Percentiles rank a stretch among this genome's conserved stretches.
phyloP scores from a whole-genome alignment of 1,140 invertebrate species.

The Antheraea pernyi region DNA sequence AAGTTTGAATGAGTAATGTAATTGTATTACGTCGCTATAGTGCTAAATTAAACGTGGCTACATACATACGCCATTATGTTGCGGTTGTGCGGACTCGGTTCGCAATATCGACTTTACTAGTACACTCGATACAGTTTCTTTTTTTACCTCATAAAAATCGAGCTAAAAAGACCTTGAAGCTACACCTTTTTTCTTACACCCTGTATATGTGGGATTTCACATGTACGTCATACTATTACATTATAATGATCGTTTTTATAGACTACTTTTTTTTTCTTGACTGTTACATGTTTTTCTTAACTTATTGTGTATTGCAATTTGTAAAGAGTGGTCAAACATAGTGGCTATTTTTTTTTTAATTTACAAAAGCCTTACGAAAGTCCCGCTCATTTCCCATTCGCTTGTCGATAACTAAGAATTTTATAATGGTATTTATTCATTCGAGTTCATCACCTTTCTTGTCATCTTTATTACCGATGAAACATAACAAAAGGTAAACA shows the following conservation, averaged over 20 bases:
- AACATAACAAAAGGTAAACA: slow-evolving; percentile 16
- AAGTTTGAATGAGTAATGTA: too few species aligned
- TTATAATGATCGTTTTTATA: background rate
- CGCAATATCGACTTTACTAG: background rate
- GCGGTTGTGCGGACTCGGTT: too few species aligned
- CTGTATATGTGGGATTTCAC: background rate
- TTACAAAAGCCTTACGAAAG: too few species aligned
- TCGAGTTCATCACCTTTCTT: background rate
- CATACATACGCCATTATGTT: background rate
- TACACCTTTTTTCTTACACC: background rate
- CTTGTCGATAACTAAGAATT: too few species aligned
- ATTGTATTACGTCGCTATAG: background rate
- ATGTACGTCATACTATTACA: background rate
- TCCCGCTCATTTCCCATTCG: too few species aligned
- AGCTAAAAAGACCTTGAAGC: background rate
- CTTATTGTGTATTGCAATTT: too few species aligned
- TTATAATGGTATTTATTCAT: background rate
- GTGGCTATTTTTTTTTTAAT: too few species aligned
- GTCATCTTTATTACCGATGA: slow-evolving; percentile 9
- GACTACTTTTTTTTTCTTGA: background rate
- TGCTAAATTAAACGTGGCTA: background rate
- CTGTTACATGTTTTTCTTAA: background rate
- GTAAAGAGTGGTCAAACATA: too few species aligned
- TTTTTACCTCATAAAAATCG: background rate
- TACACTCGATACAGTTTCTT: background rate